Base-by-base conservation (phyloP, 2,888 invertebrate genomes). In the Iselma pallidipennis region DNA sequence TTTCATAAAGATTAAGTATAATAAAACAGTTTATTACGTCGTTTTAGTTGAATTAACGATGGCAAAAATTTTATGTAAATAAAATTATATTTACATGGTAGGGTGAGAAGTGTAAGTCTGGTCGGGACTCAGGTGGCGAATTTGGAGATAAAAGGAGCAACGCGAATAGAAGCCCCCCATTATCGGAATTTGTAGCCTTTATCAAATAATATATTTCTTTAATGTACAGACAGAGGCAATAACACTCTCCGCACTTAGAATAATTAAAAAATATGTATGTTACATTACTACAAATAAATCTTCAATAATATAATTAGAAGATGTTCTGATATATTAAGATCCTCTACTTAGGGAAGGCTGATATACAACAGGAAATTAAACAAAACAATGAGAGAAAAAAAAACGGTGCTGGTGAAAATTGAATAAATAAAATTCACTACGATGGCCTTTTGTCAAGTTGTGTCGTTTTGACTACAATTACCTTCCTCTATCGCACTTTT, bases 141-240 rank as follows among this genome's bases (percentile, higher is more conserved):
- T 63, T 42, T 29, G 21, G 16, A 53, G 59, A 59, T 63, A 60
- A 63, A 57, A 60, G 60, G 57, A 53, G 54, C 54, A 48, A 37
- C 49, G 55, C 19, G 45, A 45, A n/a, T 48, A 45, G 23, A 42
- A 49, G 52, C 51, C 45, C 33, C 56, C 63, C 67, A 69, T 69
- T 69, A 69, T 67, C 67, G 63, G 63, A 69, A 69, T 69, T 69
- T 69, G 67, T 64, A 63, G 57, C 66, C 63, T 55, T 67, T 60
- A 63, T 62, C 63, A 65, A 66, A 67, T 69, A 62, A 69, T 67
- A 69, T 69, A 66, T 67, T 59, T 60, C 69, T 67, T 64, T 66
- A 67, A 69, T 67, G 66, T 61, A 64, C 56, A 57, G 23, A 49
- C 54, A 53, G 23, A 57, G 48, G 42, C 58, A 29, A 59, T 62